These are phyloP conservation scores for Myzus persicae DNA, from an alignment of 1,140 invertebrate genomes.

Conservation along the genomic window DNA sequence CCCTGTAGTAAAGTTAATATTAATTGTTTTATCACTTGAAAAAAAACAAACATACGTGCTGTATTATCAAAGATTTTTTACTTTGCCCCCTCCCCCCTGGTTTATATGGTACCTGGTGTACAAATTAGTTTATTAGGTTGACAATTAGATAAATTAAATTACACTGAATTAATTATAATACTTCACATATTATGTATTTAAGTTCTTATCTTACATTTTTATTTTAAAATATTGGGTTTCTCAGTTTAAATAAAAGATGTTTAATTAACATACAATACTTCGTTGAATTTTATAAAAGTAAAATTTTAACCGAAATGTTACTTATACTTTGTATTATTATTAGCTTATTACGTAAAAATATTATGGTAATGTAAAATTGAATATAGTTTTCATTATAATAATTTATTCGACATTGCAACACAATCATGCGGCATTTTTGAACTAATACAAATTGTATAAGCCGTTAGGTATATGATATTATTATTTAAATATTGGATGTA, in stretches of 20 bases:
- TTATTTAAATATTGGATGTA: slow-evolving; percentile 41
- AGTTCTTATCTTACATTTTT: not conserved
- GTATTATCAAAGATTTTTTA: too few relatives aligned
- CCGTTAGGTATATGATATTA: slow-evolving; percentile 27
- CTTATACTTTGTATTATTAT: slow-evolving; percentile 4
- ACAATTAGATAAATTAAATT: not conserved
- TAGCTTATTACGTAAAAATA: slow-evolving; percentile 27
- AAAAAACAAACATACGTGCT: too few relatives aligned
- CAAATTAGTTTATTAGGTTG: too few relatives aligned
- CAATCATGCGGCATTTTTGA: slow-evolving; percentile 36
- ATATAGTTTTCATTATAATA: not conserved
- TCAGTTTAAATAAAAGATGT: not conserved
- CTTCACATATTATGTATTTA: too few relatives aligned
- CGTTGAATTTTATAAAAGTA: not conserved
- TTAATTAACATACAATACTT: not conserved
- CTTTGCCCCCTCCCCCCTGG: too few relatives aligned
- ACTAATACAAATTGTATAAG: not conserved
- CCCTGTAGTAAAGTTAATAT: too few relatives aligned
- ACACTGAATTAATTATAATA: not conserved
- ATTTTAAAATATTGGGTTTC: not conserved
- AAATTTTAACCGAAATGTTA: not conserved
- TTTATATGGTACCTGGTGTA: too few relatives aligned
- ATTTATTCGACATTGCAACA: slow-evolving; percentile 29
- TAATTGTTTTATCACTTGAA: too few relatives aligned
- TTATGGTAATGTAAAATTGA: slow-evolving; percentile 9